Evolutionary conservation across 2,797 vertebrate species (phyloP), one percentile per base, ranked within the genome.

Genomic region (Lutjanus campechanus): DNA sequence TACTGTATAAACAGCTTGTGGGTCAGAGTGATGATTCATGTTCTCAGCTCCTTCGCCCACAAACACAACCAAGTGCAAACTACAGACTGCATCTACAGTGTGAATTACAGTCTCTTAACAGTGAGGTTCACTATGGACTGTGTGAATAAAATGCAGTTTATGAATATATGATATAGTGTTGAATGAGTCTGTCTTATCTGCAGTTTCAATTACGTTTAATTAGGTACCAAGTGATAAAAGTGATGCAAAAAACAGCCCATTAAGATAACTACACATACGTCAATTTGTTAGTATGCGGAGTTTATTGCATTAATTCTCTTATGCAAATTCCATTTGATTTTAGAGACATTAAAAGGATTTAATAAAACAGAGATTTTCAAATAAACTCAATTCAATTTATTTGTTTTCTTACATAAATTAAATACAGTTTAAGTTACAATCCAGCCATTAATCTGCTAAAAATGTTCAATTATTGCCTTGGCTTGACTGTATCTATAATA

Each of bases 401-500:
- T 95, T 54, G 7, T 94, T 93, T 92, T 94, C 79, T 93, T 94
- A 94, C 86, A 94, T 84, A 91, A 95, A 91, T 77, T 81, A 82
- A 84, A 75, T 67, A 91, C 85, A 92, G 72, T 71, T 83, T 79
- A 76, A 81, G 58, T 89, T 87, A 91, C 77, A 90, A 75, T 86
- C 58, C 58, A 73, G 56, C 87, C 73, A 87, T 84, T 73, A 72
- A 78, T 82, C 76, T 71, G 66, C 89, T 94, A 95, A 94, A 96
- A 95, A 94, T 85, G 73, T 87, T 84, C 73, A 82, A 54, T 95
- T 95, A 95, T 95, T 95, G 93, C 94, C 91, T 90, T 91, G 88
- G 82, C 84, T 90, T 91, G 78, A 89, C 76, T 85, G 74, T 81
- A 77, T 85, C 80, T 88, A 86, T 82, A 62, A 65, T 83, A 83